Percentiles rank a stretch among this genome's conserved stretches.
Conservation (phyloP, 2,113 vertebrate genomes). For the Emydocephalus ijimae region DNA sequence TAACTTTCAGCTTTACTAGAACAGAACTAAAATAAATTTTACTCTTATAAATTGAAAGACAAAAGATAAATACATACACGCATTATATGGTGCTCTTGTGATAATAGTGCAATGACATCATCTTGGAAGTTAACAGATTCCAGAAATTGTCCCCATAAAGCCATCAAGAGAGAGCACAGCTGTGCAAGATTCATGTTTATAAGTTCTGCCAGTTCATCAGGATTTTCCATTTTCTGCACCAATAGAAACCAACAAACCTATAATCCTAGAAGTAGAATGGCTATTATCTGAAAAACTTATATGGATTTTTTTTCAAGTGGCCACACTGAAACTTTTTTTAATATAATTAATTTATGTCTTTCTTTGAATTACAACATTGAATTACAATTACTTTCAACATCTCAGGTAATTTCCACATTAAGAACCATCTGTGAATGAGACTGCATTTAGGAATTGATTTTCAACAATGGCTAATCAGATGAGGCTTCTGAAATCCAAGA, state of each 20-base stretch:
- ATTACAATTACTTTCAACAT: not conserved
- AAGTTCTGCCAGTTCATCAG: conserved; percentile 94
- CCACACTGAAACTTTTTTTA: not conserved
- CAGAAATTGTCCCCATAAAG: conserved; percentile 95
- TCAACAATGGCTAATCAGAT: not conserved
- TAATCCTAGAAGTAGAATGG: not conserved
- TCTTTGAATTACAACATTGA: conserved; percentile 22
- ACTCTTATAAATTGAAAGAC: not conserved
- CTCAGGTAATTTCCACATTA: not conserved
- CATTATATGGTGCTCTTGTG: conserved; percentile 89
- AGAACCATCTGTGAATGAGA: not conserved
- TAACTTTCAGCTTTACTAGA: not conserved
- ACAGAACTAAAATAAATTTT: not conserved
- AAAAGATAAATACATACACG: conserved; percentile 77
- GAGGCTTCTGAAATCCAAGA: not conserved
- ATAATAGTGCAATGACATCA: conserved; percentile 81
- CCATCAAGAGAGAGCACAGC: conserved; percentile 97
- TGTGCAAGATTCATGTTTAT: conserved; percentile 99
- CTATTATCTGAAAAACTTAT: not conserved
- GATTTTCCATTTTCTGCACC: conserved; percentile 87
- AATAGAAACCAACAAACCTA: conserved; percentile 35
- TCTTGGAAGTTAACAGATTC: conserved; percentile 91
- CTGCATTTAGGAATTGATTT: not conserved
- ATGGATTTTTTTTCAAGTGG: not conserved
- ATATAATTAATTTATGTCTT: not conserved